phyloP scores from a whole-genome alignment of 1,140 invertebrate genomes.

The Temnothorax nylanderi region DNA sequence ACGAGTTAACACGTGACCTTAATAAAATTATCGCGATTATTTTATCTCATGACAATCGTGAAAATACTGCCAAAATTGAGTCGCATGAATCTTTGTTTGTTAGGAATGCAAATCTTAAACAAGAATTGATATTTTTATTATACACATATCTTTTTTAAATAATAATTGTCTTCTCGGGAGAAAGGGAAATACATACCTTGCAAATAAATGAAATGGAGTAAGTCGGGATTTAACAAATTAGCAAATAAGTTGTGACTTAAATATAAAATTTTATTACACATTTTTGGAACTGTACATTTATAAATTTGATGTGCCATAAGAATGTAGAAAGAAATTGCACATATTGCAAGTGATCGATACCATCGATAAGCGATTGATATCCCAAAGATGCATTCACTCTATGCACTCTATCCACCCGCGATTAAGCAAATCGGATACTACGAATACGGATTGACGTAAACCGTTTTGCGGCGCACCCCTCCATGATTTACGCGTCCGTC shows the following conservation, averaged over 20 bases:
- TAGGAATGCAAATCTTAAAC: neutral
- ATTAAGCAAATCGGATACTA: conserved; percentile 32
- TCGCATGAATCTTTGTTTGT: neutral
- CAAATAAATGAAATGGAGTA: neutral
- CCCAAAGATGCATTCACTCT: neutral
- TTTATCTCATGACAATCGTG: neutral
- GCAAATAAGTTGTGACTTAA: neutral
- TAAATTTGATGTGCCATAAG: neutral
- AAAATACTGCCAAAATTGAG: conserved; percentile 1
- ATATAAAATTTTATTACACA: neutral
- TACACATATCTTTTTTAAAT: neutral
- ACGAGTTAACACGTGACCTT: conserved; percentile 2
- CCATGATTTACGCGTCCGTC: conserved; percentile 40
- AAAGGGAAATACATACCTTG: neutral
- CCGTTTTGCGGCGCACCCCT: conserved; percentile 9
- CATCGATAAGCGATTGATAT: neutral
- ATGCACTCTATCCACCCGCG: conserved; percentile 2
- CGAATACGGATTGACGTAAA: conserved; percentile 26
- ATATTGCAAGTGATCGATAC: neutral
- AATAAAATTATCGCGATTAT: neutral
- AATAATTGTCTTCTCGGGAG: neutral
- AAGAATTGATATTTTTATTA: neutral
- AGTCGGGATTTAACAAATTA: neutral
- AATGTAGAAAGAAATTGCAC: neutral
- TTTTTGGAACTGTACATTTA: neutral